Evolutionary conservation across 2,888 invertebrate genomes (phyloP), one percentile per base, ranked within the genome.

Genomic region (Lottia scabra): DNA sequence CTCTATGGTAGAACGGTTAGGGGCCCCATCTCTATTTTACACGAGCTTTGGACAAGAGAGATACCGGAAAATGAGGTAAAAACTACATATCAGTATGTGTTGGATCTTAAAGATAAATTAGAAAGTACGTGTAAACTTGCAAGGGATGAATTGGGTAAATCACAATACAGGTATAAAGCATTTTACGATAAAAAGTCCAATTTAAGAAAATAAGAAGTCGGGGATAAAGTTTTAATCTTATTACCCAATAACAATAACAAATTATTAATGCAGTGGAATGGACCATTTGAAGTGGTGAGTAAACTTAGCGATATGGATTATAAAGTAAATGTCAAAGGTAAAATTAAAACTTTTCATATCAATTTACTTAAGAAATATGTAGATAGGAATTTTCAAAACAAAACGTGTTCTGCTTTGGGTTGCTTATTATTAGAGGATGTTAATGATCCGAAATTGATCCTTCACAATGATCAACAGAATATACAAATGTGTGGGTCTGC

Each of bases 11-110:
- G 27, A 19, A 65, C 71, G 4, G 65, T 67, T 6, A 15, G 69
- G 5, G 65, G 64, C n/a, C 73, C 70, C 0, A 16, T 73, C 3
- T 23, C 65, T 12, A 69, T 78, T 12, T 66, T 76, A 30, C 30
- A 64, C 8, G 38, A 71, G 23, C 26, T 65, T 6, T 74, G 71
- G 75, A 75, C 75, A 23, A 27, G 62, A 6, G 63, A 65, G n/a
- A 43, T 46, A 16, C 10, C 30, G 13, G 48, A 67, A 26, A 48
- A 63, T 2, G 74, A 72, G 23, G 63, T 75, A 4, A 75, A 75
- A 56, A 75, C 63, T 5, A 73, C 70, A 10, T 77, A 79, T 30
- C 75, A 81, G 69, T 80, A 81, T 70, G 74, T 80, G 0, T 23
- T 77, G 13, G 76, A 79, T 48, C 48, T 80, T n/a, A 65, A 63